Evolutionary conservation across 1,140 invertebrate genomes (phyloP).

Genomic region (Neodiprion fabricii): DNA sequence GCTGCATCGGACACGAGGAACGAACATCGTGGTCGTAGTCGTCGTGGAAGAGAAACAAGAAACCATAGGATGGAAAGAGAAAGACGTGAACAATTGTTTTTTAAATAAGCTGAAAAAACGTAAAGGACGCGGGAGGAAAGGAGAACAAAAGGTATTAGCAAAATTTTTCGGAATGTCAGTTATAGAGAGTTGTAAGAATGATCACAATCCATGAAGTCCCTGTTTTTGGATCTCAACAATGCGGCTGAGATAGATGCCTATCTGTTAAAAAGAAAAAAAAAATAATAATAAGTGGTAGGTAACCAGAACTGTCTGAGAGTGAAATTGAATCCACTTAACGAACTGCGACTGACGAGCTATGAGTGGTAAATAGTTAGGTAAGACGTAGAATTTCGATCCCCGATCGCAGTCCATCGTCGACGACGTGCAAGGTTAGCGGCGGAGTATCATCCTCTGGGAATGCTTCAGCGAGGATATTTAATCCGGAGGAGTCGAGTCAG

Average conservation of each 20-base stretch:
- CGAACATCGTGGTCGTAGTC: too few species aligned
- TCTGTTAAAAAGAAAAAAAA: neutral
- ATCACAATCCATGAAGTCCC: neutral
- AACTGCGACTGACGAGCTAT: neutral
- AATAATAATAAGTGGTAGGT: neutral
- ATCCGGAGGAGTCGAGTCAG: constrained; percentile 25
- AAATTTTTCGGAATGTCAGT: too few species aligned
- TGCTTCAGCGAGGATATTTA: constrained; percentile 34
- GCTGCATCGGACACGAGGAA: neutral
- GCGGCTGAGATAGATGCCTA: neutral
- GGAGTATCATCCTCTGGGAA: constrained; percentile 25
- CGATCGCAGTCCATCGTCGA: neutral
- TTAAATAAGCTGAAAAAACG: too few species aligned
- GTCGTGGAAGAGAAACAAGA: too few species aligned
- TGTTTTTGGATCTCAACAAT: neutral
- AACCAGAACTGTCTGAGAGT: neutral
- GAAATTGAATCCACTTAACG: neutral
- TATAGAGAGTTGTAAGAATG: too few species aligned
- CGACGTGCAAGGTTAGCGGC: constrained; percentile 1
- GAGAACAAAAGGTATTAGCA: too few species aligned
- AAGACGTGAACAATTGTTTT: too few species aligned
- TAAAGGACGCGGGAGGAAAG: too few species aligned
- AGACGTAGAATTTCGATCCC: neutral
- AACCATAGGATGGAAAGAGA: too few species aligned
- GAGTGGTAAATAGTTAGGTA: neutral